Conservation (phyloP, 2,113 vertebrate genomes). For the Pogonocichla stellata region DNA sequence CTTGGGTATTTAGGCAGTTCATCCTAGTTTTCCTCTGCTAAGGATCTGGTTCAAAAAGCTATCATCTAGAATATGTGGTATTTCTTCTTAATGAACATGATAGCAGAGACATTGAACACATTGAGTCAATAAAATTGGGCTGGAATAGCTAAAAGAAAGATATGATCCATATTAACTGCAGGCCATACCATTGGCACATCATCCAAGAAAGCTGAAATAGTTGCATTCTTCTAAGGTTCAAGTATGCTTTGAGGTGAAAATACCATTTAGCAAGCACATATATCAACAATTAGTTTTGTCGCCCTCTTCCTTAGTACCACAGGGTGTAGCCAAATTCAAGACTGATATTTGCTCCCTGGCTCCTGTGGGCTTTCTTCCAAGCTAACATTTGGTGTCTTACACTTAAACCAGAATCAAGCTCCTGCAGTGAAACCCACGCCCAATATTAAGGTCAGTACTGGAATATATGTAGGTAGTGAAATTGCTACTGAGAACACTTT, state of each 20-base stretch:
- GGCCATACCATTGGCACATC: slow-evolving; percentile 30
- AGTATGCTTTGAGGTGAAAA: slow-evolving; percentile 63
- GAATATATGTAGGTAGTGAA: neutral
- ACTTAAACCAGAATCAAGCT: neutral
- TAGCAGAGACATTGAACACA: slow-evolving; percentile 29
- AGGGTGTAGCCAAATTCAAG: slow-evolving; percentile 19
- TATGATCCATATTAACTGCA: slow-evolving; percentile 20
- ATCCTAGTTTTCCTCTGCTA: neutral
- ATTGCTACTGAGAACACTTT: slow-evolving; percentile 13
- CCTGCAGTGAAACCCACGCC: neutral
- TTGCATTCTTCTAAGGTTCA: slow-evolving; percentile 32
- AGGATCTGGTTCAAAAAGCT: neutral
- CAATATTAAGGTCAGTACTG: neutral
- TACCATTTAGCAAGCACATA: slow-evolving; percentile 31
- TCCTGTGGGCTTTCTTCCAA: neutral
- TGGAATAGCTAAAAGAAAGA: slow-evolving; percentile 34
- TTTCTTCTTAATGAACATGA: slow-evolving; percentile 22
- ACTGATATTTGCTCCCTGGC: neutral
- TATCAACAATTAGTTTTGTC: slow-evolving; percentile 21
- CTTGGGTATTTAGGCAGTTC: neutral
- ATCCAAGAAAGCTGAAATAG: slow-evolving; percentile 46
- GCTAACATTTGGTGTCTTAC: slow-evolving; percentile 4
- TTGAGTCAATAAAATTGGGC: slow-evolving; percentile 36
- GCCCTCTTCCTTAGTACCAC: slow-evolving; percentile 19
- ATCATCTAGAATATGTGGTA: neutral